Base-by-base conservation (phyloP, 2,797 vertebrate species). In the Bradypodion pumilum region DNA sequence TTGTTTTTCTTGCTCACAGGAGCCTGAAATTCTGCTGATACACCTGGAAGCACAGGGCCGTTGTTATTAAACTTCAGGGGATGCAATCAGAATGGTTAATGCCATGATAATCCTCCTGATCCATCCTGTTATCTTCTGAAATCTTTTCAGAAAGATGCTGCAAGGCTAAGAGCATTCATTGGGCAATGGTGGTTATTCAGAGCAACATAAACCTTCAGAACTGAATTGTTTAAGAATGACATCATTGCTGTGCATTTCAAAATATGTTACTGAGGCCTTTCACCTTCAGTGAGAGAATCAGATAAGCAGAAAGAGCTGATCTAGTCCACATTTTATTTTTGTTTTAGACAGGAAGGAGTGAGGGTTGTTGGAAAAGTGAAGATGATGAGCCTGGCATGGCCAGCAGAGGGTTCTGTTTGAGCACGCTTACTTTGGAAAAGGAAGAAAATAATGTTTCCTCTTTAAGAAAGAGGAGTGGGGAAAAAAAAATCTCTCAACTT, bases 41-140 rank as follows among this genome's bases (percentile, higher is more conserved):
- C 44, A 91, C 85, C 90, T 86, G 88, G 81, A 65, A 77, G 88
- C 86, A 87, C 86, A 46, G 56, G 3, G 74, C 74, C 89, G 86
- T 82, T 87, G 78, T 93, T 92, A 92, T 90, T 92, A 92, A 92
- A 89, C 90, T 90, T 85, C 82, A 85, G 89, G 90, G 90, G 90
- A 86, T 81, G 87, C 83, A 93, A 92, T 92, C 90, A 91, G 89
- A 90, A 86, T 68, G 74, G 86, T 84, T 93, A 94, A 92, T 93
- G 84, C 90, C 89, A 73, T 83, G 62, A 7, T 93, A 93, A 93
- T 94, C 91, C 92, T 85, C 83, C 84, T 83, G 87, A 90, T 91
- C 88, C 12, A 0, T 25, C 46, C 0, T 0, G 90, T 89, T 90
- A 83, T 89, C 87, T 92, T 75, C 84, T 49, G 85, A 90, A 90